phyloP scores from a whole-genome alignment of 2,888 invertebrate species.

The Platerodrilus igneus region DNA sequence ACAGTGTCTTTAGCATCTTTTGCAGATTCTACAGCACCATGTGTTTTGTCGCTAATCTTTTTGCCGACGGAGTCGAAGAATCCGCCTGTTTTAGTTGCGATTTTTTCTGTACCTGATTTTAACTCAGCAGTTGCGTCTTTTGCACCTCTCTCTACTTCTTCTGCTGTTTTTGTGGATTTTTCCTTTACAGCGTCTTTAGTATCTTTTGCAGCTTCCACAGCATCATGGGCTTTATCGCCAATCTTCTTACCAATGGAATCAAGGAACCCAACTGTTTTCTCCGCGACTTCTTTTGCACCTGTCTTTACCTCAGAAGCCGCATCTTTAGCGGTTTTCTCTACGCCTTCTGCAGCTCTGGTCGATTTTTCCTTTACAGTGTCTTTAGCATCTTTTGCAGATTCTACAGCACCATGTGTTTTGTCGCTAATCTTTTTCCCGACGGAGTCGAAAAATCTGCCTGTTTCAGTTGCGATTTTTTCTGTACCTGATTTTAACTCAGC shows the following conservation, averaged over 20 bases:
- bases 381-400: conserved; percentile 8
- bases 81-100: conserved; percentile 1
- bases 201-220: background rate
- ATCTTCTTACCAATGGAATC: conserved; percentile 21
- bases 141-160: conserved; percentile 6
- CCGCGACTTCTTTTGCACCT: conserved; percentile 2
- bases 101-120: conserved; percentile 10
- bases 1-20: background rate
- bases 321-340: conserved; percentile 3
- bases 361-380: conserved; percentile 8
- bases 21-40: background rate
- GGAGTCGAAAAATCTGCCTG: conserved; percentile 22
- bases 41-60: conserved; percentile 1
- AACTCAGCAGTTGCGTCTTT: conserved; percentile 2
- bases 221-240: conserved; percentile 16
- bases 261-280: conserved; percentile 23
- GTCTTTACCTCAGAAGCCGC: conserved; percentile 1
- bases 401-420: conserved; percentile 14
- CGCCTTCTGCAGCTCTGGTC: background rate
- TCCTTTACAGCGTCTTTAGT: background rate
- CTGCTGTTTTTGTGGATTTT: conserved; percentile 1
- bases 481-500: conserved; percentile 9
- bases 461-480: conserved; percentile 16
- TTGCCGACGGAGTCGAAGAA: too few species aligned
- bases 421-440: conserved; percentile 21